Evolutionary conservation across 2,888 invertebrate genomes (phyloP).

Genomic region (Athripsodes cinereus): DNA sequence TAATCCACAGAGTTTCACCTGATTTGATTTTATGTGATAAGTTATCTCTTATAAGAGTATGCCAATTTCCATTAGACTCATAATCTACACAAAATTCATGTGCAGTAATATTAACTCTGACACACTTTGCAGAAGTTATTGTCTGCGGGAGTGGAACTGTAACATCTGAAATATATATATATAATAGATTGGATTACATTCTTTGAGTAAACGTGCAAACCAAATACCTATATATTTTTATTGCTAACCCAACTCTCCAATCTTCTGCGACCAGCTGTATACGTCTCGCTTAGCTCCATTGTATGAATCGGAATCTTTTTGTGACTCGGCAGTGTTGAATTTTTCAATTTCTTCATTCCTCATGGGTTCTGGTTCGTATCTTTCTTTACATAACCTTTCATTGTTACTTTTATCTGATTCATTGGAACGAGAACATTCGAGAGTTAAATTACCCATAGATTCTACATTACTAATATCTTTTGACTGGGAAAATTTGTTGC

Average conservation of each 20-base stretch:
- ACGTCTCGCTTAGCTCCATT: constrained; percentile 74
- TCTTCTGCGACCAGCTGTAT: constrained; percentile 83
- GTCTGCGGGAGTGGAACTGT: constrained; percentile 54
- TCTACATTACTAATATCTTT: background rate
- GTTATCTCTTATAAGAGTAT: constrained; percentile 55
- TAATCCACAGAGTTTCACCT: constrained; percentile 71
- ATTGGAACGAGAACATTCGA: background rate
- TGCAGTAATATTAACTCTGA: constrained; percentile 56
- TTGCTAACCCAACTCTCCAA: constrained; percentile 59
- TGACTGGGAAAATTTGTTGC: background rate
- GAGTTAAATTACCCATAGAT: background rate
- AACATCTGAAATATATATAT: constrained; percentile 45
- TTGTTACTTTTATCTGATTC: background rate
- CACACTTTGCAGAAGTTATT: constrained; percentile 58
- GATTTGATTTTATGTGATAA: constrained; percentile 61
- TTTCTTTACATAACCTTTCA: background rate
- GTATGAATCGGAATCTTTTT: constrained; percentile 54
- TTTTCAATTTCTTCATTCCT: background rate
- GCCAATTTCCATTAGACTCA: constrained; percentile 36
- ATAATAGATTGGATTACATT: background rate
- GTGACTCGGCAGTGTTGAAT: constrained; percentile 27
- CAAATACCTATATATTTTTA: background rate
- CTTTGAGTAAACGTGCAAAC: too few relatives aligned
- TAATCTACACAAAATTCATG: constrained; percentile 25
- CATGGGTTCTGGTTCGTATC: background rate